Percentiles rank a stretch among this genome's conserved stretches.
Evolutionary conservation across 1,140 invertebrate species (phyloP).

Genomic region (Bombus cullumanus): DNA sequence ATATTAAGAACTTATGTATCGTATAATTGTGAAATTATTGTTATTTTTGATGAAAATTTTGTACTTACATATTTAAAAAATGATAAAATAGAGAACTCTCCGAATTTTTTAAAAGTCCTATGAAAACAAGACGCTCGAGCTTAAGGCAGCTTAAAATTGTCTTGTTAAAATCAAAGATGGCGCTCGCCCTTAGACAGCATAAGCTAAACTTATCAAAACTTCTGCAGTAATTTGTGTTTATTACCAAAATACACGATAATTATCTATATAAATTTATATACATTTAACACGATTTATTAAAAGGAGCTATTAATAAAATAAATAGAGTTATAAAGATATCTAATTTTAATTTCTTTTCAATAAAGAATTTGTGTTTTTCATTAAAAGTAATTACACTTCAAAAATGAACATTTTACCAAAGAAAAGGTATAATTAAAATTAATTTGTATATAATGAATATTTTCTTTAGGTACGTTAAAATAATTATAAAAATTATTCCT

Average conservation of each 20-base stretch:
- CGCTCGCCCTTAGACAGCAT: background rate
- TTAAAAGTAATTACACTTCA: background rate
- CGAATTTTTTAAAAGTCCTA: background rate
- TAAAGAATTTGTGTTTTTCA: background rate
- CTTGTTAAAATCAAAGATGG: background rate
- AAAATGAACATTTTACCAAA: constrained; percentile 80
- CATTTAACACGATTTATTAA: background rate
- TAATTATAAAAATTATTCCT: constrained; percentile 16
- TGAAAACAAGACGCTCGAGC: background rate
- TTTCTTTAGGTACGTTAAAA: background rate
- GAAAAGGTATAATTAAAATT: constrained; percentile 71
- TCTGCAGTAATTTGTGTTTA: background rate
- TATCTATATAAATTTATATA: background rate
- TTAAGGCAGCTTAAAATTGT: background rate
- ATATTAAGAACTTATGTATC: background rate
- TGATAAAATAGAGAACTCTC: constrained; percentile 1
- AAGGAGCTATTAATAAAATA: background rate
- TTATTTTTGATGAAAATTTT: background rate
- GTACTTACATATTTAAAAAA: constrained; percentile 45
- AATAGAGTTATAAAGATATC: background rate
- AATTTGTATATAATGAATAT: constrained; percentile 3
- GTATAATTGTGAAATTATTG: background rate
- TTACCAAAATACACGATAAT: background rate
- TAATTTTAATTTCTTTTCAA: background rate
- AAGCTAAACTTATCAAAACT: constrained; percentile 23